These are phyloP conservation scores for Aviceda subcristata DNA, from an alignment of 2,113 vertebrate genomes.

Conservation along the genomic window DNA sequence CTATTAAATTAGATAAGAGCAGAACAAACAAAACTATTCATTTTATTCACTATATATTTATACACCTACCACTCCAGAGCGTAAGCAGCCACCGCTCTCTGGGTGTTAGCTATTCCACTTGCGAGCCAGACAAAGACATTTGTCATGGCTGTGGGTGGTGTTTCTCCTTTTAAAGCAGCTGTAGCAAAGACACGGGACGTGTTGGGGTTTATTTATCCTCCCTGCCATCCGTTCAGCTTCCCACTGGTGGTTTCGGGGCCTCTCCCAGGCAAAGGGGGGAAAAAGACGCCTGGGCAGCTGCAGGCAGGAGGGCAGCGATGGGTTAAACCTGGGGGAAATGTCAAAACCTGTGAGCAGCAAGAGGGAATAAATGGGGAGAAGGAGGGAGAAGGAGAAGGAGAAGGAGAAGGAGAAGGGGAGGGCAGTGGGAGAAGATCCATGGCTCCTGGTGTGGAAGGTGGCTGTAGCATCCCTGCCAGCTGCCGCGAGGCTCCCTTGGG, in stretches of 20 bases:
- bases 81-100: not conserved
- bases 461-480: not conserved
- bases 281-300: not conserved
- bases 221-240: not conserved
- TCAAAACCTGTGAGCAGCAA: not conserved
- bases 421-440: not conserved
- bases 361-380: not conserved
- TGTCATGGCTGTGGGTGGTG: not conserved
- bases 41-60: slow-evolving; percentile 42
- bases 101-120: not conserved
- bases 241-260: rapidly evolving
- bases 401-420: not conserved
- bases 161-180: not conserved
- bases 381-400: no score
- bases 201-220: not conserved
- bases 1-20: slow-evolving; percentile 52
- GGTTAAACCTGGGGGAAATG: not conserved
- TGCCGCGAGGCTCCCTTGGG: not conserved
- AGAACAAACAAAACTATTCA: slow-evolving; percentile 62
- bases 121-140: not conserved
- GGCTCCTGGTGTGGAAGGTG: not conserved
- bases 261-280: not conserved
- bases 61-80: not conserved
- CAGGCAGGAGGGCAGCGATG: not conserved
- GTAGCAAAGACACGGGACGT: not conserved